Evolutionary conservation across 35 echinoderm and acorn worm genomes (phyloP).

Genomic region (Patiria miniata): DNA sequence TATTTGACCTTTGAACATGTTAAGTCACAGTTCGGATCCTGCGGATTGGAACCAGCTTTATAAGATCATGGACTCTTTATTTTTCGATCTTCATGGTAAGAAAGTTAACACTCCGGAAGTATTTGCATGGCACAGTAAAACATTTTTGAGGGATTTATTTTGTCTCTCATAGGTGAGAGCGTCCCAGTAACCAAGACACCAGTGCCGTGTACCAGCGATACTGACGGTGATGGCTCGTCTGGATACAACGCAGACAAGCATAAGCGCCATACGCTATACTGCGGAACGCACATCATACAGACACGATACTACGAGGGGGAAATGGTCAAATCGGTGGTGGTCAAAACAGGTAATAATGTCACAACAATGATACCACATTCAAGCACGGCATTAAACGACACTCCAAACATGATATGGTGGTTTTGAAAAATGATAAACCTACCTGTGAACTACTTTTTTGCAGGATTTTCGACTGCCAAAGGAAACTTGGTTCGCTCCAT

Average conservation of each 20-base stretch:
- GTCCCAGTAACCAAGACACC: conserved; percentile 88
- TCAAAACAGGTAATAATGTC: conserved; percentile 78
- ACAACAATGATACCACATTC: not conserved
- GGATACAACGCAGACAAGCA: conserved; percentile 56
- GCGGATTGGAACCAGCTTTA: not conserved
- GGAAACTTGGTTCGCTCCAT: conserved; percentile 77
- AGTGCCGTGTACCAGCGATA: conserved; percentile 46
- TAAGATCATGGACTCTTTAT: not conserved
- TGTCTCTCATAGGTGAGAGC: conserved; percentile 74
- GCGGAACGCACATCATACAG: conserved; percentile 79
- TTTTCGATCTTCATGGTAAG: not conserved
- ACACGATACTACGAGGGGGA: conserved; percentile 58
- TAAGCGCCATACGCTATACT: conserved; percentile 88
- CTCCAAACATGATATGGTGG: not conserved
- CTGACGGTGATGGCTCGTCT: not conserved
- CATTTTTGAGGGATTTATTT: not conserved
- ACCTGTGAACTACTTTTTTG: not conserved
- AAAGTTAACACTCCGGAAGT: not conserved
- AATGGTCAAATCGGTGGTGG: conserved; percentile 67
- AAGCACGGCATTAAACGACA: not conserved
- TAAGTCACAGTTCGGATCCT: not conserved
- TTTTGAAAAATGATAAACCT: not conserved
- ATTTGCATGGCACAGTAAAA: not conserved
- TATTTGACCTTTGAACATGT: too few relatives aligned
- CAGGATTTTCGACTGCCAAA: conserved; percentile 88